These are phyloP conservation scores for Andrena bucephala DNA, from an alignment of 2,888 invertebrate genomes.

Conservation along the genomic window DNA sequence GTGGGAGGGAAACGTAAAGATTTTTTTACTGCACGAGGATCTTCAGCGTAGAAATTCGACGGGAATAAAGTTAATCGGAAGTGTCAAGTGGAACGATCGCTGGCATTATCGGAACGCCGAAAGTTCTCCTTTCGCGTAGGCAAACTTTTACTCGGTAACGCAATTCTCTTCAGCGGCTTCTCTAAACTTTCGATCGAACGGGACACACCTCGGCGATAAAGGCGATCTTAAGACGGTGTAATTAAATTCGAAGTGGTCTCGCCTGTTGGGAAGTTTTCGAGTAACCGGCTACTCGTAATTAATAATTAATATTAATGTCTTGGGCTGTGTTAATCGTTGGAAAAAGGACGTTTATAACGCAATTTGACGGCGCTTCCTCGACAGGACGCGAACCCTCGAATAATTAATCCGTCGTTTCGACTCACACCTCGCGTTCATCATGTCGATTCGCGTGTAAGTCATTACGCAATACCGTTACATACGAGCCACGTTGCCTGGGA, in stretches of 20 bases:
- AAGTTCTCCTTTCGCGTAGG: not conserved
- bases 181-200: no score
- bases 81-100: not conserved
- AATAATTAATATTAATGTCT: not conserved
- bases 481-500: conserved; percentile 36
- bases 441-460: conserved; percentile 42
- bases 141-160: not conserved
- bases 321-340: no score
- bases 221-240: no score
- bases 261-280: no score
- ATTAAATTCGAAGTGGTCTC: not conserved
- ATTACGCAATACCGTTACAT: conserved; percentile 58
- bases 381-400: not conserved
- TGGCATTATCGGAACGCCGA: not conserved
- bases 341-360: not conserved
- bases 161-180: no score
- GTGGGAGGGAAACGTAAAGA: no score
- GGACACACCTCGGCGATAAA: no score
- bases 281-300: no score
- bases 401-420: conserved; percentile 37
- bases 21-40: no score
- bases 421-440: conserved; percentile 33
- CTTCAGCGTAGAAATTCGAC: no score
- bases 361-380: not conserved
- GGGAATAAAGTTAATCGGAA: no score